Evolutionary conservation across 2,797 vertebrate species (phyloP).

Genomic region (Oceanodroma leucorhoa): DNA sequence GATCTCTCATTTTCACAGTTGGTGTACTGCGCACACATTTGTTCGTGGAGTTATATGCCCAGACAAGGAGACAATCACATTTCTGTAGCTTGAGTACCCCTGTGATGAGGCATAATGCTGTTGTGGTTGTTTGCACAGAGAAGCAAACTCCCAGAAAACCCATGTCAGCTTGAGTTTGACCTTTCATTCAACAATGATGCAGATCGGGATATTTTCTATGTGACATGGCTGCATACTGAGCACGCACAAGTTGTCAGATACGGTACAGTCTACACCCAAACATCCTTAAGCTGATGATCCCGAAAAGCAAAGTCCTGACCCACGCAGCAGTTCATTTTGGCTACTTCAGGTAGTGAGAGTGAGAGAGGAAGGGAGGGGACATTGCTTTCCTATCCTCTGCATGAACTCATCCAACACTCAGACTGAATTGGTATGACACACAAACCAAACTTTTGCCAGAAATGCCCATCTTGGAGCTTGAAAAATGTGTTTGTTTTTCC

Average conservation of each 20-base stretch:
- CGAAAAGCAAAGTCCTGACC: background rate
- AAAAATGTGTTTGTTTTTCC: background rate
- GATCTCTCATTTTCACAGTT: background rate
- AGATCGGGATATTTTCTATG: background rate
- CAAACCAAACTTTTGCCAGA: background rate
- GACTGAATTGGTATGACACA: background rate
- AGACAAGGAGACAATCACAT: conserved; percentile 18
- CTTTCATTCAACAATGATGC: background rate
- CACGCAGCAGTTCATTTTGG: background rate
- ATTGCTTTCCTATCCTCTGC: background rate
- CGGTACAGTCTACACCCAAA: background rate
- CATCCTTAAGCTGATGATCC: background rate
- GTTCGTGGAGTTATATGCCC: background rate
- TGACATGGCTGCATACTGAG: background rate
- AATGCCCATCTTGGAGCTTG: background rate
- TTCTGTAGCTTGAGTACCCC: background rate
- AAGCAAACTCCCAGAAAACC: background rate
- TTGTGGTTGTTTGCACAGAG: background rate
- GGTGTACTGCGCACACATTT: background rate
- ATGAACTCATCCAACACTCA: background rate
- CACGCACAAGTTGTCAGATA: background rate
- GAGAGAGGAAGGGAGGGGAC: background rate
- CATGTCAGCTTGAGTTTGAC: background rate
- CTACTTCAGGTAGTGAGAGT: background rate
- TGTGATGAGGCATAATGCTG: background rate